Percentiles rank a stretch among this genome's conserved stretches.
Evolutionary conservation across 1,140 invertebrate species (phyloP).

Genomic region (Drosophila repleta): DNA sequence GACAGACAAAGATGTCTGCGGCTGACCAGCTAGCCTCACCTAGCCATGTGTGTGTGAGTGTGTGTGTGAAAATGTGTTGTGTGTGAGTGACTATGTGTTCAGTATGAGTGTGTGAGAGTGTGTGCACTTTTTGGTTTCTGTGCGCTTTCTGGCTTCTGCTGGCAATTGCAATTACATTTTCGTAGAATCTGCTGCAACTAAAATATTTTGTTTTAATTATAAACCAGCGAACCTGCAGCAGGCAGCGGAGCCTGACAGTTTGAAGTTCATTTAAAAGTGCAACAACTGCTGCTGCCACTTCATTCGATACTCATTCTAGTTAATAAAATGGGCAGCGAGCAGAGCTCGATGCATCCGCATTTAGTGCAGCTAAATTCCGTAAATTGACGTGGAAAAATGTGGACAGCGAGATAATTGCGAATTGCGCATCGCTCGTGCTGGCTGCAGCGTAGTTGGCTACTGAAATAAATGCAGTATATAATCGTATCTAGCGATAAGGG

Average conservation of each 20-base stretch:
- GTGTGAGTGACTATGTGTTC: too few species aligned
- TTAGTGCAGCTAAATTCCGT: conserved; percentile 44
- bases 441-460: background rate
- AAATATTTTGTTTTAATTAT: conserved; percentile 73
- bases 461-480: background rate
- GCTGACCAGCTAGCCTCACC: background rate
- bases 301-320: conserved; percentile 62
- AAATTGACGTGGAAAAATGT: conserved; percentile 35
- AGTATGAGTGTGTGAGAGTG: conserved; percentile 3
- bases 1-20: conserved; percentile 13
- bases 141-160: conserved; percentile 13
- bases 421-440: background rate
- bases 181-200: conserved; percentile 40
- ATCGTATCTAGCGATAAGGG: background rate
- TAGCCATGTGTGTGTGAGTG: background rate
- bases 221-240: conserved; percentile 37
- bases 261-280: conserved; percentile 32
- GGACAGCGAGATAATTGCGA: background rate
- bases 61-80: conserved; percentile 5
- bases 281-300: conserved; percentile 32
- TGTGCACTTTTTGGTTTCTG: conserved; percentile 13
- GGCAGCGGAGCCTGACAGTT: conserved; percentile 38
- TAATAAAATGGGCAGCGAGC: conserved; percentile 47
- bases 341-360: conserved; percentile 7
- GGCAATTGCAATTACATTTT: conserved; percentile 53